A percentile compares a stretch with the other conserved stretches of the same genome.
These are phyloP conservation scores for Drosophila kambysellisi DNA, from an alignment of 2,888 invertebrate species.

Conservation along the genomic window DNA sequence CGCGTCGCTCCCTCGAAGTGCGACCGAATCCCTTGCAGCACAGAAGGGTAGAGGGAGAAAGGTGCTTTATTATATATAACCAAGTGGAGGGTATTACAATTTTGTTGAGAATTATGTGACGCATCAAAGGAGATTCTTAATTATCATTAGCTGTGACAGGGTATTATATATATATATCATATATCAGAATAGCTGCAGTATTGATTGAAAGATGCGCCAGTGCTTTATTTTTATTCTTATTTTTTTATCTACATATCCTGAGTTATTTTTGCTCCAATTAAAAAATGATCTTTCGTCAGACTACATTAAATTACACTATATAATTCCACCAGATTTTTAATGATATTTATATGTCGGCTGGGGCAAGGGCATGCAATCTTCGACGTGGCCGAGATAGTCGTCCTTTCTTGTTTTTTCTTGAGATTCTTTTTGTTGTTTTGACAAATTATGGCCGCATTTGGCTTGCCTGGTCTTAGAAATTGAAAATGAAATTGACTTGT, in stretches of 20 bases:
- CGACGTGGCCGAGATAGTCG: background rate
- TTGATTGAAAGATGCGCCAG: background rate
- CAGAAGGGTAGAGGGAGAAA: background rate
- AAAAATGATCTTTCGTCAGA: background rate
- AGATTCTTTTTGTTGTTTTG: conserved; percentile 47
- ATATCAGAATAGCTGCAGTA: background rate
- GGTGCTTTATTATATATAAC: background rate
- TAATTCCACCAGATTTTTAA: background rate
- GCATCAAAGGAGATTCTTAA: background rate
- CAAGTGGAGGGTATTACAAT: background rate
- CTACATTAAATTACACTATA: background rate
- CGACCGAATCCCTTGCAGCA: conserved; percentile 1
- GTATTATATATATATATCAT: background rate
- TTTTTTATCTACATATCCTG: no score
- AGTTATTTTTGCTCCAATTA: background rate
- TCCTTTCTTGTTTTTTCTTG: background rate
- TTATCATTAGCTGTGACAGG: background rate
- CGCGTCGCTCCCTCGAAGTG: conserved; percentile 43
- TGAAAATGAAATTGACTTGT: conserved; percentile 78
- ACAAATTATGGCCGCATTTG: conserved; percentile 77
- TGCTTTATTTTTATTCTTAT: no score
- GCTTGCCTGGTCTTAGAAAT: conserved; percentile 53
- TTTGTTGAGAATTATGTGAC: background rate
- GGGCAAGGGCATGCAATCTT: background rate
- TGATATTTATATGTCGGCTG: background rate